Evolutionary conservation across 1,140 invertebrate genomes (phyloP).

Genomic region (Leucophenga varia): DNA sequence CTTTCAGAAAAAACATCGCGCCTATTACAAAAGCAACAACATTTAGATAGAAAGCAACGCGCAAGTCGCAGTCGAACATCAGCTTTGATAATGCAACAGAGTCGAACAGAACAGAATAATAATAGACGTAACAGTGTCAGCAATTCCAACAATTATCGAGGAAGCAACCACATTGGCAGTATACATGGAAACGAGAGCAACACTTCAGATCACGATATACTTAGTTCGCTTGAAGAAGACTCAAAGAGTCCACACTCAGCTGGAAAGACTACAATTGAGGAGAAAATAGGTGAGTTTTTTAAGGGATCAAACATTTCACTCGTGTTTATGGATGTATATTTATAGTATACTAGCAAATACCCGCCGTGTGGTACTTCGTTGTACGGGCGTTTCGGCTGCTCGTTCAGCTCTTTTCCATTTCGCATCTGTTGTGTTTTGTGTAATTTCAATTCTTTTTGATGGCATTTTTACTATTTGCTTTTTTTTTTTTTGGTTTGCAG

Average conservation of each 20-base stretch:
- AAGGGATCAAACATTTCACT: too few species aligned
- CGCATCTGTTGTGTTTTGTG: too few species aligned
- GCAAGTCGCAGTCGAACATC: constrained; percentile 32
- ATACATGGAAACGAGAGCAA: constrained; percentile 38
- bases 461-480: too few species aligned
- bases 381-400: too few species aligned
- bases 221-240: constrained; percentile 50
- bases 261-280: constrained; percentile 38
- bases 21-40: constrained; percentile 27
- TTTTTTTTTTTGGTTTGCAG: too few species aligned
- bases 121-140: constrained; percentile 10
- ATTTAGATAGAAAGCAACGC: constrained; percentile 25
- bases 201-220: constrained; percentile 50
- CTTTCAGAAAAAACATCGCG: constrained; percentile 46
- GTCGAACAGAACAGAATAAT: constrained; percentile 17
- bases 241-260: constrained; percentile 53
- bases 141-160: constrained; percentile 11
- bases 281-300: constrained; percentile 47
- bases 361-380: too few species aligned
- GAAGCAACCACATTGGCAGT: constrained; percentile 14
- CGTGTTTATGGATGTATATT: too few species aligned
- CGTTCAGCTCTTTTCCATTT: too few species aligned
- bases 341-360: too few species aligned
- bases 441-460: too few species aligned
- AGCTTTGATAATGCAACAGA: constrained; percentile 31